A percentile compares a stretch with the other conserved stretches of the same genome.
These are phyloP conservation scores for Aspidiotus destructor DNA, from an alignment of 2,888 invertebrate genomes.

Conservation along the genomic window DNA sequence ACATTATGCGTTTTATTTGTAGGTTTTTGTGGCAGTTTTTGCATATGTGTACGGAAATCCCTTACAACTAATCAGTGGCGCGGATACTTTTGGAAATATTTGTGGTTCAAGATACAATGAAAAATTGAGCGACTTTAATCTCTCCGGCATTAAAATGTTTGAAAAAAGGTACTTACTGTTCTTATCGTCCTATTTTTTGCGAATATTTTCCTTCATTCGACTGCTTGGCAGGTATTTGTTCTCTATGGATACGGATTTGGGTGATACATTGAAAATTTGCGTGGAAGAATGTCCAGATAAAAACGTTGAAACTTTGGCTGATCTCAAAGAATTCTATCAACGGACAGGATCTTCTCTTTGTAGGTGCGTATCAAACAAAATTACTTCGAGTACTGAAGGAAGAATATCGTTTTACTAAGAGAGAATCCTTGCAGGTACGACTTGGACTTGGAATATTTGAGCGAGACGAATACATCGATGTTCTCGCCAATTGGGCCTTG, in stretches of 20 bases:
- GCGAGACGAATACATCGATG: constrained; percentile 23
- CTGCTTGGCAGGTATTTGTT: constrained; percentile 54
- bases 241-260: constrained; percentile 72
- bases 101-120: constrained; percentile 76
- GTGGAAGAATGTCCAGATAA: constrained; percentile 75
- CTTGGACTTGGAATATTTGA: constrained; percentile 26
- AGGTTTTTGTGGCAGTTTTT: constrained; percentile 76
- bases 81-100: constrained; percentile 89
- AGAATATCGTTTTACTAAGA: too few relatives aligned
- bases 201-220: constrained; percentile 20
- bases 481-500: constrained; percentile 58
- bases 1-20: constrained; percentile 38
- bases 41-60: constrained; percentile 83
- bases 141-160: constrained; percentile 70
- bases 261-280: constrained; percentile 73
- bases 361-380: constrained; percentile 43
- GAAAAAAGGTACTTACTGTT: constrained; percentile 46
- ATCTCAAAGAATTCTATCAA: constrained; percentile 62
- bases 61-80: constrained; percentile 74
- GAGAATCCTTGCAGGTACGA: constrained; percentile 19
- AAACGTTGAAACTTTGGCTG: constrained; percentile 52
- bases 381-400: not conserved
- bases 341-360: constrained; percentile 68
- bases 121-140: constrained; percentile 58
- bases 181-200: not conserved